Conservation (phyloP, 2,888 invertebrate genomes). For the Rhogogaster chlorosoma region DNA sequence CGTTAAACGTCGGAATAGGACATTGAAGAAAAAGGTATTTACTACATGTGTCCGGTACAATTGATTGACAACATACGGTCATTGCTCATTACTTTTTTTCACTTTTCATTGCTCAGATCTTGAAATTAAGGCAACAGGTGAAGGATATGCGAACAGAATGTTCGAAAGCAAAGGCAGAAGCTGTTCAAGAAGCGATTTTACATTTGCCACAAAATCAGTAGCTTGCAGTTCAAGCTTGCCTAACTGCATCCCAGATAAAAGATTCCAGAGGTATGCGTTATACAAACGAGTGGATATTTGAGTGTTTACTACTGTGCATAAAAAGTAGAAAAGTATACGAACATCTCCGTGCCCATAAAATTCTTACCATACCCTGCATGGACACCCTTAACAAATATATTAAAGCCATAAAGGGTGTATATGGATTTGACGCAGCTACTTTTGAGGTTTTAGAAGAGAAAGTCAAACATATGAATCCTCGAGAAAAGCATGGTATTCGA, state of each 20-base stretch:
- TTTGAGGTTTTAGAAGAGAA: constrained; percentile 50
- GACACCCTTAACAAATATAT: constrained; percentile 52
- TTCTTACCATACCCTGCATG: constrained; percentile 45
- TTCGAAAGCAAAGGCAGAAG: constrained; percentile 39
- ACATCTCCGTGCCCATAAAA: constrained; percentile 47
- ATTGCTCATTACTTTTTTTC: too few relatives aligned
- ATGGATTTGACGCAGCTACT: constrained; percentile 49
- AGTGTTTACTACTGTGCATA: constrained; percentile 54
- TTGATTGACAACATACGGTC: too few relatives aligned
- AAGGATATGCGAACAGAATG: constrained; percentile 40
- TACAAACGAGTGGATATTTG: constrained; percentile 54
- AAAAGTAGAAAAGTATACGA: too few relatives aligned
- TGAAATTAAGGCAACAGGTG: constrained; percentile 6
- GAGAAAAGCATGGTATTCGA: constrained; percentile 53
- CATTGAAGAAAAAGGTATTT: not conserved
- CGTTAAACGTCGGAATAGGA: not conserved
- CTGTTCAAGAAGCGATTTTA: constrained; percentile 38
- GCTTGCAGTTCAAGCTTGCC: constrained; percentile 44
- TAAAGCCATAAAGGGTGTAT: constrained; percentile 42
- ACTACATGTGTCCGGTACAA: too few relatives aligned
- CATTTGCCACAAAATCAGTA: constrained; percentile 31
- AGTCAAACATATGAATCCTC: constrained; percentile 28
- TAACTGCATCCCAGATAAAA: constrained; percentile 35
- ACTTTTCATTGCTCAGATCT: too few relatives aligned
- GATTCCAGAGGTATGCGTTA: constrained; percentile 46